Conservation (phyloP, 2,797 vertebrate genomes). For the Capromys pilorides region DNA sequence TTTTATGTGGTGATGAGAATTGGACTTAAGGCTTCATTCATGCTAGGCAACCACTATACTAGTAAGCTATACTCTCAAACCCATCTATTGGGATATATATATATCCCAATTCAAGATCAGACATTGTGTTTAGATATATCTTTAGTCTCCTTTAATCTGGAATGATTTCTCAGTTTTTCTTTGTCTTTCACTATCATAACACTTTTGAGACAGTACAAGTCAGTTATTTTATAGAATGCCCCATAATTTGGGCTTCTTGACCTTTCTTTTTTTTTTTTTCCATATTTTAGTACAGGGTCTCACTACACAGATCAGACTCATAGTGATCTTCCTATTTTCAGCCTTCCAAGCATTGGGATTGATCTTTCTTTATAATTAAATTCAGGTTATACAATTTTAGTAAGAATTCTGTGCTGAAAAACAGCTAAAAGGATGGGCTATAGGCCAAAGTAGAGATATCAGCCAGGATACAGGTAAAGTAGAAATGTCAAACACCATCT, state of each 20-base stretch:
- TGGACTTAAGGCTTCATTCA: not conserved
- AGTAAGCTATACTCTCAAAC: not conserved
- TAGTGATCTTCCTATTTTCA: no score
- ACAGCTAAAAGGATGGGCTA: not conserved
- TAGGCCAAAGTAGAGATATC: not conserved
- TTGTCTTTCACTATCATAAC: slow-evolving; percentile 45
- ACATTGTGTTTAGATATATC: slow-evolving; percentile 8
- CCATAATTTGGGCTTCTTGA: slow-evolving; percentile 44
- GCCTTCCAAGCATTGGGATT: not conserved
- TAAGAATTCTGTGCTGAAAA: slow-evolving; percentile 38
- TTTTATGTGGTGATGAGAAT: not conserved
- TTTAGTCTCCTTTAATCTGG: slow-evolving; percentile 38
- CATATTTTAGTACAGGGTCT: no score
- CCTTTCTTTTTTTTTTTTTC: not conserved
- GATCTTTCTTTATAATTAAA: slow-evolving; percentile 37
- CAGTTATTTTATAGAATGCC: slow-evolving; percentile 53
- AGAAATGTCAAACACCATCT: slow-evolving; percentile 53
- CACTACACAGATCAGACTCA: no score
- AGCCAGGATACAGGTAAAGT: slow-evolving; percentile 1
- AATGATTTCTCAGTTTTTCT: slow-evolving; percentile 26
- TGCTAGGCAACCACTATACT: not conserved
- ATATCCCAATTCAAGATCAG: not conserved
- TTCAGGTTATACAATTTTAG: slow-evolving; percentile 23
- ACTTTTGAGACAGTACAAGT: slow-evolving; percentile 34
- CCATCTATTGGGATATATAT: not conserved